These are phyloP conservation scores for Adelosebastes latens DNA, from an alignment of 2,797 vertebrate genomes.

Conservation along the genomic window DNA sequence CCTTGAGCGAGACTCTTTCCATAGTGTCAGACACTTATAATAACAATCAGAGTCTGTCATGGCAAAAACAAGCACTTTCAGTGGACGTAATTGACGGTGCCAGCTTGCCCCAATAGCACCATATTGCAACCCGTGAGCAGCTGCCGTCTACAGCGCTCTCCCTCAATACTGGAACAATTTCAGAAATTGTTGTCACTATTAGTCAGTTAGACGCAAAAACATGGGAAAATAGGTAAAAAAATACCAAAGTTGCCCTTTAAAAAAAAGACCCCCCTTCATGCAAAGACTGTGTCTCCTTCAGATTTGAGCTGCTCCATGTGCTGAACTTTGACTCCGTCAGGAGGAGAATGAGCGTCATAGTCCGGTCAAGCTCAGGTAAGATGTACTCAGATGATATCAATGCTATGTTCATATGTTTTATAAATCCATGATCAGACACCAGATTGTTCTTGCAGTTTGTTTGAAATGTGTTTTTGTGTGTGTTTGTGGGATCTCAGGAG, in stretches of 20 bases:
- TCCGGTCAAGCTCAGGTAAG: conserved; percentile 90
- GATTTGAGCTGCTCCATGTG: conserved; percentile 93
- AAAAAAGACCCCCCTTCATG: neutral
- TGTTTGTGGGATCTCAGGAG: conserved; percentile 80
- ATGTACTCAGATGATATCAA: neutral
- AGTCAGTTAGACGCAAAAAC: neutral
- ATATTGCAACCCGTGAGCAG: neutral
- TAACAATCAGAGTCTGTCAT: neutral
- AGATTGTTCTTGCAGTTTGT: neutral
- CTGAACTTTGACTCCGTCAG: conserved; percentile 97
- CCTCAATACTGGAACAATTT: neutral
- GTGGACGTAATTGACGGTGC: neutral
- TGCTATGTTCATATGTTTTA: neutral
- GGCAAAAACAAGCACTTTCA: neutral
- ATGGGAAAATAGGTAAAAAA: neutral
- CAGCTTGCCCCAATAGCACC: neutral
- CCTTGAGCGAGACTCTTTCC: no score
- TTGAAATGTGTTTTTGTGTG: conserved; percentile 3
- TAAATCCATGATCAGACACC: neutral
- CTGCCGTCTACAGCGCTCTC: neutral
- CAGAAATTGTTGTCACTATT: neutral
- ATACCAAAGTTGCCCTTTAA: no score
- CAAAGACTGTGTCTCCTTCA: conserved; percentile 52
- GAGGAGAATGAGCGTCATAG: conserved; percentile 97
- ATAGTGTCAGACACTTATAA: no score